Base-by-base conservation (phyloP, 2,113 vertebrate genomes). In the Brienomyrus longianalis region DNA sequence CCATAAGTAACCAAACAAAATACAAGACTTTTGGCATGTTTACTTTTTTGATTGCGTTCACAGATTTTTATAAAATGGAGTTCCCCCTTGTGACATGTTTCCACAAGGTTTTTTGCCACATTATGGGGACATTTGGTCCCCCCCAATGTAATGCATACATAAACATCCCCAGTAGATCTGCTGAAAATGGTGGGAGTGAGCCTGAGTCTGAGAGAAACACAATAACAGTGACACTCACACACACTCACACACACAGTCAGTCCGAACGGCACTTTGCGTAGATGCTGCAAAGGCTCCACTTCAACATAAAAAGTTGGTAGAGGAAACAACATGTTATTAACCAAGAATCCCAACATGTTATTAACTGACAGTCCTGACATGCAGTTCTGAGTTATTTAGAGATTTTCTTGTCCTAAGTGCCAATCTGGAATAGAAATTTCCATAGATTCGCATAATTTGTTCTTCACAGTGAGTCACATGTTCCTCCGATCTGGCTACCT, bases 391-490 rank as follows among this genome's bases (percentile, higher is more conserved):
- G n/a, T 56, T 35, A 88, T 89, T 83, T 54, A 52, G 31, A 52
- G 47, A 39, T 56, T 39, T 74, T 74, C 13, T 31, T 48, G 83
- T 84, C 43, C 39, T 84, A 84, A n/a, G 83, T 84, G 45, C 83
- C 83, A 84, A 43, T 84, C 39, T 47, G 83, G 17, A 84, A 84
- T 88, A 74, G 80, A 83, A 89, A 83, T 89, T 39, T 23, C 31
- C 66, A 52, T 83, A 51, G 74, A 27, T 43, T 88, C 54, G 80
- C 43, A 85, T 91, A 74, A 27, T 11, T 19, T 89, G 39, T 89
- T 43, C 56, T 35, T 91, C 35, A 88, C 43, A 83, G 85, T 45
- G 23, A 85, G 90, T 89, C 86, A 83, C 85, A 70, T 87, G 80
- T 51, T 15, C 62, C 43, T 62, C 47, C 77, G 52, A 83, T 85